Evolutionary conservation across 2,797 vertebrate species (phyloP).

Genomic region (Aphelocoma californica): DNA sequence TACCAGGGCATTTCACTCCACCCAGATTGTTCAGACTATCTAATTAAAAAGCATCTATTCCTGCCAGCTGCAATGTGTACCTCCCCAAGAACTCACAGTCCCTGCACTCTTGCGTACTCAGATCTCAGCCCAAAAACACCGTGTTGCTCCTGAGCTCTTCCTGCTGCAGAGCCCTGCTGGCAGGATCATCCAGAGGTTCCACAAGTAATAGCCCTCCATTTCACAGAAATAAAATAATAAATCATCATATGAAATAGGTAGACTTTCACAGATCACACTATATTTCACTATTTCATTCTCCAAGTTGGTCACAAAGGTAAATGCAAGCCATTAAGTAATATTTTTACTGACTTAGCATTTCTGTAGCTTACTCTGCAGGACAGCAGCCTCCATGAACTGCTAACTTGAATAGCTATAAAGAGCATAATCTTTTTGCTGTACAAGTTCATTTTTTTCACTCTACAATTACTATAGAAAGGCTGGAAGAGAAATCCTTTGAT

Average conservation of each 20-base stretch:
- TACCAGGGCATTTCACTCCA: background rate
- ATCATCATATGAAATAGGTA: background rate
- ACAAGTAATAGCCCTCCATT: background rate
- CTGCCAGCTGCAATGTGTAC: background rate
- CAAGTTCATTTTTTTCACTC: background rate
- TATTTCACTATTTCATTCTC: background rate
- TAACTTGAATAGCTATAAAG: background rate
- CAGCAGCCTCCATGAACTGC: background rate
- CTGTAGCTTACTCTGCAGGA: background rate
- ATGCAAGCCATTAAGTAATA: background rate
- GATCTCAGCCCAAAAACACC: background rate
- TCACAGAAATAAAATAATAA: background rate
- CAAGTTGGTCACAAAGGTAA: background rate
- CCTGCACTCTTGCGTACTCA: no score
- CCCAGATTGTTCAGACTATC: background rate
- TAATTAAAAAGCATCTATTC: background rate
- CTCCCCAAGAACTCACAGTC: background rate
- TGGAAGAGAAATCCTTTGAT: slow-evolving; percentile 44
- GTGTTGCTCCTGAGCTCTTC: background rate
- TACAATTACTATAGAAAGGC: background rate
- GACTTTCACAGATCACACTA: background rate
- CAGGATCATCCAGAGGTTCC: background rate
- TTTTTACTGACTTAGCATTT: background rate
- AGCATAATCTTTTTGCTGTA: background rate
- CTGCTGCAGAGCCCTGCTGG: background rate